These are phyloP conservation scores for Drosophila demipolita DNA, from an alignment of 2,888 invertebrate species.

Conservation along the genomic window DNA sequence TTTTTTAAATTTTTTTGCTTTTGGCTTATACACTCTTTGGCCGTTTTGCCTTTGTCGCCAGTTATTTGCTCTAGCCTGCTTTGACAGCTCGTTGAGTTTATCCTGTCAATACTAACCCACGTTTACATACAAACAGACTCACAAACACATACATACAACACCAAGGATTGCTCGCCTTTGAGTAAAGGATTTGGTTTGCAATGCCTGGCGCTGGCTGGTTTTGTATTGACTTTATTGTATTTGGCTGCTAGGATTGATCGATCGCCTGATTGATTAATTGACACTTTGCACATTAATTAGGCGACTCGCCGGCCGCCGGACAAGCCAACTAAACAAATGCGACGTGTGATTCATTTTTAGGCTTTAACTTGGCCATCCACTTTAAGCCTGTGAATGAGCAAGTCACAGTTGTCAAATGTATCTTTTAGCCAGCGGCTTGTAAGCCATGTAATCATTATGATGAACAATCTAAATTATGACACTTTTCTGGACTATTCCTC, in stretches of 20 bases:
- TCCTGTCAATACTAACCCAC: slow-evolving; percentile 70
- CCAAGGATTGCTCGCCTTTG: slow-evolving; percentile 30
- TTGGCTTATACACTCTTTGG: slow-evolving; percentile 52
- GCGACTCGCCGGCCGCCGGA: slow-evolving; percentile 32
- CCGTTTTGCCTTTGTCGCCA: slow-evolving; percentile 63
- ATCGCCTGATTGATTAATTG: slow-evolving; percentile 82
- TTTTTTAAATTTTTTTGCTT: slow-evolving; percentile 15
- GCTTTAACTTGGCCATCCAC: slow-evolving; percentile 28
- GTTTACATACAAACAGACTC: slow-evolving; percentile 16
- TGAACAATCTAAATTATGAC: slow-evolving; percentile 57
- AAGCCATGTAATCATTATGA: slow-evolving; percentile 19
- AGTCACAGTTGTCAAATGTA: slow-evolving; percentile 5
- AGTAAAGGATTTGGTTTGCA: slow-evolving; percentile 44
- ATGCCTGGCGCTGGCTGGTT: slow-evolving; percentile 35
- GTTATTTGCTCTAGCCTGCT: slow-evolving; percentile 67
- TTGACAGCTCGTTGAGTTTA: slow-evolving; percentile 80
- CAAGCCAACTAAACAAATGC: slow-evolving; percentile 27
- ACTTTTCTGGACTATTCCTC: slow-evolving; percentile 33
- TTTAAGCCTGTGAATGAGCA: slow-evolving; percentile 35
- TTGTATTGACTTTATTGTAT: slow-evolving; percentile 55
- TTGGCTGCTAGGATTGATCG: slow-evolving; percentile 75
- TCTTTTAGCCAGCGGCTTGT: background rate
- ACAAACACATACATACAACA: slow-evolving; percentile 9
- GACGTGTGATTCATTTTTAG: slow-evolving; percentile 40
- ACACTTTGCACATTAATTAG: slow-evolving; percentile 82